Evolutionary conservation across 2,797 vertebrate genomes (phyloP).

Genomic region (Lophotriccus pileatus): DNA sequence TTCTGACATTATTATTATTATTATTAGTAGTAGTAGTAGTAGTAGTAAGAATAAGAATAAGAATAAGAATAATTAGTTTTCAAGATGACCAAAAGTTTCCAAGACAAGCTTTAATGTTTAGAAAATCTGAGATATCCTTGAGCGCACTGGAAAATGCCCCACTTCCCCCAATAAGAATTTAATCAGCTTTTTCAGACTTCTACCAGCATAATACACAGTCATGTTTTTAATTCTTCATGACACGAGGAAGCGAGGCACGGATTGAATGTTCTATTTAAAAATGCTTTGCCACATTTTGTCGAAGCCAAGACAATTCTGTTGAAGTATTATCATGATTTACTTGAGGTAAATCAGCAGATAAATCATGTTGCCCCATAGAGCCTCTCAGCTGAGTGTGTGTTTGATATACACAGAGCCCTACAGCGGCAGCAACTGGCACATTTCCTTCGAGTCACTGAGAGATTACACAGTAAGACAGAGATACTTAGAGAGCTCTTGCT

Average conservation of each 20-base stretch:
- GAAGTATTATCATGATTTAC: conserved; percentile 48
- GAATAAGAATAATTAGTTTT: too few relatives aligned
- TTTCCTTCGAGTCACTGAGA: conserved; percentile 12
- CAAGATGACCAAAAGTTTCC: neutral
- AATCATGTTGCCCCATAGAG: conserved; percentile 30
- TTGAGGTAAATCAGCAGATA: conserved; percentile 46
- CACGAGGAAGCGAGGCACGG: neutral
- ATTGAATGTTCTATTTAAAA: conserved; percentile 28
- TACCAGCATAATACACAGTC: neutral
- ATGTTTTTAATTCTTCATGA: neutral
- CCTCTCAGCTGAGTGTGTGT: conserved; percentile 1
- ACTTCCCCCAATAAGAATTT: neutral
- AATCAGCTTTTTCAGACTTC: neutral
- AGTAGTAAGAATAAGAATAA: too few relatives aligned
- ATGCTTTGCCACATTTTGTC: conserved; percentile 1
- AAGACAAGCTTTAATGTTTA: neutral
- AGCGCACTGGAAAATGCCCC: neutral
- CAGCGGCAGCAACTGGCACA: neutral
- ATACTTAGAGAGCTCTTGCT: conserved; percentile 37
- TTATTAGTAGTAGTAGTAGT: too few relatives aligned
- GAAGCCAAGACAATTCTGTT: conserved; percentile 23
- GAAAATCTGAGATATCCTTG: neutral
- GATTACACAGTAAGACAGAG: conserved; percentile 29
- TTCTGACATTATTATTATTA: neutral
- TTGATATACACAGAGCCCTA: neutral